These are phyloP conservation scores for Bicyclus anynana DNA, from an alignment of 1,140 invertebrate species.

Conservation along the genomic window DNA sequence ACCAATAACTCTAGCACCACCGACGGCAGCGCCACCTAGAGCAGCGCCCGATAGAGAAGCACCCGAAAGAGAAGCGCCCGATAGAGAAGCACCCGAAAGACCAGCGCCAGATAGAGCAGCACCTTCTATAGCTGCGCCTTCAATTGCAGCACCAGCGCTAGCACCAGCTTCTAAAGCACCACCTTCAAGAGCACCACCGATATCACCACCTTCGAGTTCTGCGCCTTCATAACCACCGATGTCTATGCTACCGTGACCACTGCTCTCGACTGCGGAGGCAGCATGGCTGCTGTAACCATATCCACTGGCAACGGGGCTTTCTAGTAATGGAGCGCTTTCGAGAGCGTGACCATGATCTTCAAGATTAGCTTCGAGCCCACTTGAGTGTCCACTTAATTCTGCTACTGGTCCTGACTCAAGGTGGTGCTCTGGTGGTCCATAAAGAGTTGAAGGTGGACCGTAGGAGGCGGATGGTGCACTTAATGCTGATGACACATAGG, in stretches of 20 bases:
- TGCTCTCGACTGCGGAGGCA: neutral
- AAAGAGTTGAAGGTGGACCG: constrained; percentile 44
- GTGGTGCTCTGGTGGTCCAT: constrained; percentile 48
- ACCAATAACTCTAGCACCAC: constrained; percentile 48
- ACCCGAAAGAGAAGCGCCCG: neutral
- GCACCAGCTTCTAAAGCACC: no score
- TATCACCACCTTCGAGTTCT: constrained; percentile 12
- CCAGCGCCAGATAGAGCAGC: no score
- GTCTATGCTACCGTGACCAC: neutral
- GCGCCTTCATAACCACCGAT: neutral
- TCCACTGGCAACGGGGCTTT: constrained; percentile 16
- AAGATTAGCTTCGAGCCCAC: constrained; percentile 7
- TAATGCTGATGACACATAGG: constrained; percentile 51
- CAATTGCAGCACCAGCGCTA: constrained; percentile 9
- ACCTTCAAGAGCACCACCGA: constrained; percentile 12
- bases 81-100: constrained; percentile 8
- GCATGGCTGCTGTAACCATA: constrained; percentile 6
- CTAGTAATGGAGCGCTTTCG: constrained; percentile 12
- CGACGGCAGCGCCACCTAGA: constrained; percentile 6
- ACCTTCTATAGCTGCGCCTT: constrained; percentile 9
- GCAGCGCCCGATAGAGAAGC: constrained; percentile 7
- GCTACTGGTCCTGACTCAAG: constrained; percentile 18
- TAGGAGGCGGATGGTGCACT: constrained; percentile 54
- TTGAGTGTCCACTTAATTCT: constrained; percentile 21
- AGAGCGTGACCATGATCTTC: constrained; percentile 15